These are phyloP conservation scores for Lepidocyrtinus sp. DNA, from an alignment of 2,888 invertebrate species.

Conservation along the genomic window DNA sequence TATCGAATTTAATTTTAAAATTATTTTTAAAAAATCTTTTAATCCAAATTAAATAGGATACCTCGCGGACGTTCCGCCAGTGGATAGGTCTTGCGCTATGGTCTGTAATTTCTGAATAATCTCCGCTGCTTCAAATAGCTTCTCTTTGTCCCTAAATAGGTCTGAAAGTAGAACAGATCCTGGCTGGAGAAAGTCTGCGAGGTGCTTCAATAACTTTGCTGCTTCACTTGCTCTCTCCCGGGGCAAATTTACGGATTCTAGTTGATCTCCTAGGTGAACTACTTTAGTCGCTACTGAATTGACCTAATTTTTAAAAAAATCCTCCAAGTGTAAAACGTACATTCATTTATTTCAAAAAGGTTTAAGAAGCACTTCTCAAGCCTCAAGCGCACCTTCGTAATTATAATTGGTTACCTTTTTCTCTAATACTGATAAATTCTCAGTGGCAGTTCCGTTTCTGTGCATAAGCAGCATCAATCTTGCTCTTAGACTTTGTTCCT, in stretches of 20 bases:
- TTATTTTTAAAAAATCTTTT: not conserved
- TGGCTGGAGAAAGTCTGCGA: slow-evolving; percentile 91
- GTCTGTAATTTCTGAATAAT: slow-evolving; percentile 96
- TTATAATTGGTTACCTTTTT: slow-evolving; percentile 68
- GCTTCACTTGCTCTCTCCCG: slow-evolving; percentile 96
- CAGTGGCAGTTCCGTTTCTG: slow-evolving; percentile 65
- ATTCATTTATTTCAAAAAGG: slow-evolving; percentile 1
- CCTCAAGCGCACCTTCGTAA: too few species aligned
- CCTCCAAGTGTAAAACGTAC: not conserved
- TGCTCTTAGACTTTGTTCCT: slow-evolving; percentile 67
- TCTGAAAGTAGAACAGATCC: slow-evolving; percentile 85
- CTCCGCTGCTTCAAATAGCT: slow-evolving; percentile 93
- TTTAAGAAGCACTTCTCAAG: too few species aligned
- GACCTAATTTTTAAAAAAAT: slow-evolving; percentile 72
- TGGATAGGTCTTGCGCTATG: slow-evolving; percentile 94
- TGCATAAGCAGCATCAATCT: slow-evolving; percentile 65
- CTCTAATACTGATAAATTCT: slow-evolving; percentile 66
- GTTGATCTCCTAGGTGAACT: slow-evolving; percentile 97
- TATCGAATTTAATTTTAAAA: not conserved
- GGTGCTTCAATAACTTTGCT: slow-evolving; percentile 90
- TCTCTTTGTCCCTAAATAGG: slow-evolving; percentile 83
- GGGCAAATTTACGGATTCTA: slow-evolving; percentile 96
- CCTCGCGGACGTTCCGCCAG: slow-evolving; percentile 77
- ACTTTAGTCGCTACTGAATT: slow-evolving; percentile 98
- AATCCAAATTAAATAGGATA: slow-evolving; percentile 70